Evolutionary conservation across 1,140 invertebrate genomes (phyloP).

Genomic region (Zaprionus davidi): DNA sequence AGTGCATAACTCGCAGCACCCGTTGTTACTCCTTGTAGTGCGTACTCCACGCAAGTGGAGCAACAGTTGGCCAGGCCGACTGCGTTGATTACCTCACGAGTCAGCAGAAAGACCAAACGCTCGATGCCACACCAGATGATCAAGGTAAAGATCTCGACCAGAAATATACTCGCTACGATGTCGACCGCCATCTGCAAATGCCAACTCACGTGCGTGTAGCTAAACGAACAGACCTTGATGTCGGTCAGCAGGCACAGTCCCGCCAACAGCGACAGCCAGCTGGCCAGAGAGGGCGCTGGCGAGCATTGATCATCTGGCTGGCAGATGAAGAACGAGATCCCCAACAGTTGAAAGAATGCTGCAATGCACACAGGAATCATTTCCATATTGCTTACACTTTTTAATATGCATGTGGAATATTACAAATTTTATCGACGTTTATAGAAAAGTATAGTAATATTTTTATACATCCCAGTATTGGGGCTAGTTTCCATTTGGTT

Average conservation of each 20-base stretch:
- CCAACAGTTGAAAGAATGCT: constrained; percentile 38
- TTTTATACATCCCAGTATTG: not conserved
- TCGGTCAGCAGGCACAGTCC: constrained; percentile 50
- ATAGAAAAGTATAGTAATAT: not conserved
- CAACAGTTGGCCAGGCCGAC: not conserved
- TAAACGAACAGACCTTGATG: constrained; percentile 43
- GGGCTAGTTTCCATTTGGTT: too few species aligned
- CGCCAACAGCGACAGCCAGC: constrained; percentile 55
- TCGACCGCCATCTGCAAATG: constrained; percentile 48
- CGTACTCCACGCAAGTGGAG: constrained; percentile 18
- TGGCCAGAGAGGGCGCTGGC: constrained; percentile 47
- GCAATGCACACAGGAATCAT: constrained; percentile 40
- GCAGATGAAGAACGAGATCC: constrained; percentile 42
- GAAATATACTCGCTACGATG: constrained; percentile 33
- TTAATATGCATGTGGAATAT: not conserved
- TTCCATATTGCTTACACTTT: constrained; percentile 28
- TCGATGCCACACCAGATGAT: constrained; percentile 64
- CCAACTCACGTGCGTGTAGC: constrained; percentile 44
- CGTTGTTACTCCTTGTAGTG: constrained; percentile 41
- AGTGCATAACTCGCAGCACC: constrained; percentile 4
- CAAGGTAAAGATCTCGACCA: constrained; percentile 45
- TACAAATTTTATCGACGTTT: not conserved
- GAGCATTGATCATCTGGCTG: constrained; percentile 62
- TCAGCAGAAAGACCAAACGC: constrained; percentile 33
- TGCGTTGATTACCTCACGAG: not conserved